Percentiles rank a stretch among this genome's conserved stretches.
Evolutionary conservation across 2,113 vertebrate species (phyloP).

Genomic region (Nymphicus hollandicus): DNA sequence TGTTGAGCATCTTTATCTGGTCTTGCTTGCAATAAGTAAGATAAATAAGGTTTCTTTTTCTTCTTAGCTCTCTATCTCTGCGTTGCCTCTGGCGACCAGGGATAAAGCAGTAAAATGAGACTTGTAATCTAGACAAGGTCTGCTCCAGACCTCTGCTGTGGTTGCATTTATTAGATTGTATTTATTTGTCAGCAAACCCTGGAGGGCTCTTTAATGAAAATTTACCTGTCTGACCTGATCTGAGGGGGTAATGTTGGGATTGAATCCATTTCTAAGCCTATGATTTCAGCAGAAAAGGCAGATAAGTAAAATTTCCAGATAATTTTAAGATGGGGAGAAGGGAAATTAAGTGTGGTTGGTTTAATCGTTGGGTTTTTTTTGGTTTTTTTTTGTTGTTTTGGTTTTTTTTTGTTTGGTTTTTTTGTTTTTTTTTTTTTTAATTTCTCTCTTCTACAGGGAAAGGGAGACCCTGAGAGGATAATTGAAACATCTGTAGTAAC

Average conservation of each 20-base stretch:
- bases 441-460: background rate
- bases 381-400: background rate
- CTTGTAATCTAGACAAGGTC: background rate
- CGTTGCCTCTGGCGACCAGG: background rate
- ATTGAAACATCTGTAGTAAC: background rate
- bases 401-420: background rate
- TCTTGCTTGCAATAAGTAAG: background rate
- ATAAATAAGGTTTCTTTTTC: background rate
- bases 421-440: background rate
- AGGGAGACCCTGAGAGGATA: background rate
- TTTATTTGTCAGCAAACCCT: background rate
- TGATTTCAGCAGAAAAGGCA: background rate
- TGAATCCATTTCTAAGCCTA: background rate
- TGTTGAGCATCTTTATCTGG: background rate
- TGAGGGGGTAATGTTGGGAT: background rate
- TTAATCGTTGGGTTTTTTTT: background rate
- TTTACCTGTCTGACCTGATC: background rate
- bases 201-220: background rate
- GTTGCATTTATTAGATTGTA: background rate
- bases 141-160: background rate
- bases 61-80: background rate
- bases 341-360: background rate
- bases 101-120: background rate
- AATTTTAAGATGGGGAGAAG: background rate
- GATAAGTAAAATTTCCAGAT: background rate